A percentile compares a stretch with the other conserved stretches of the same genome.
Evolutionary conservation across 1,140 invertebrate species (phyloP).

Genomic region (Philaenus spumarius): DNA sequence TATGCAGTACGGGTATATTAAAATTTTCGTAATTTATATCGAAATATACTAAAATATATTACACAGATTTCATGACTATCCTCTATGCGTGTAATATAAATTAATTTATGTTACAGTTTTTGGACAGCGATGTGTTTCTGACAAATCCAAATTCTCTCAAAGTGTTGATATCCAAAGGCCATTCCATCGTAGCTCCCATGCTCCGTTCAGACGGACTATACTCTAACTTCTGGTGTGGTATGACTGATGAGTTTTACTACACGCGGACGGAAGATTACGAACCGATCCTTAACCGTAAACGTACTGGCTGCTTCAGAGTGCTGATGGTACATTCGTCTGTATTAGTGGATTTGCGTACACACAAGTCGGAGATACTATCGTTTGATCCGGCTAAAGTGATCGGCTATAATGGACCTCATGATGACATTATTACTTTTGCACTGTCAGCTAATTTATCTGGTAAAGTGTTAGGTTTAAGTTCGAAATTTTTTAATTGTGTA

Average conservation of each 20-base stretch:
- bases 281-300: conserved; percentile 65
- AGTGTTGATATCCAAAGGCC: conserved; percentile 57
- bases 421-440: conserved; percentile 95
- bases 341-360: conserved; percentile 65
- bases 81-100: too few relatives aligned
- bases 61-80: too few relatives aligned
- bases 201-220: conserved; percentile 79
- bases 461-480: too few relatives aligned
- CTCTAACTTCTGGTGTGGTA: conserved; percentile 95
- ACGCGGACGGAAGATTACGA: conserved; percentile 78
- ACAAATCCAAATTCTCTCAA: conserved; percentile 63
- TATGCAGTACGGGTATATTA: too few relatives aligned
- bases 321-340: conserved; percentile 91
- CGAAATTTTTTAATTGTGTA: too few relatives aligned
- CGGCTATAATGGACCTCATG: conserved; percentile 66
- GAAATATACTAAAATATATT: too few relatives aligned
- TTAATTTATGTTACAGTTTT: conserved; percentile 53
- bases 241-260: conserved; percentile 86
- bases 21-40: too few relatives aligned
- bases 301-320: conserved; percentile 70
- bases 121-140: conserved; percentile 85
- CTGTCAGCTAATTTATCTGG: conserved; percentile 67
- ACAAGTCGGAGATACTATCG: conserved; percentile 58
- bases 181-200: conserved; percentile 72
- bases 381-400: conserved; percentile 60